Percentiles rank a stretch among this genome's conserved stretches.
Evolutionary conservation across 2,888 invertebrate genomes (phyloP).

Genomic region (Entomobrya proxima): DNA sequence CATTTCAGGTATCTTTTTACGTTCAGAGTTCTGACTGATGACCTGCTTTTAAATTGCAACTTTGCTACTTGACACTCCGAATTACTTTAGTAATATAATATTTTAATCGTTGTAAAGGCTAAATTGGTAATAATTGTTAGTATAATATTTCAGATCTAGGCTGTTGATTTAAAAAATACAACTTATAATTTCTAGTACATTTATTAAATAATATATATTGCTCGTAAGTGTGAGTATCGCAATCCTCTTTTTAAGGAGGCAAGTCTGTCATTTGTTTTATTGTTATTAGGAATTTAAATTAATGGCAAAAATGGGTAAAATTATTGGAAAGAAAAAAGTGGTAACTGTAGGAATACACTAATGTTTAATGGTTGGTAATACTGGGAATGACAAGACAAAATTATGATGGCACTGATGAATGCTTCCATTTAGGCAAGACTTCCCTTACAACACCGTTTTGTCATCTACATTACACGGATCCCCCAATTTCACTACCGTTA

Average conservation of each 20-base stretch:
- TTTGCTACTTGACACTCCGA: slow-evolving; percentile 13
- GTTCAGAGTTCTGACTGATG: too few species aligned
- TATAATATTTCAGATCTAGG: slow-evolving; percentile 17
- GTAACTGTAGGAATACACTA: background rate
- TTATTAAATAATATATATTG: too few species aligned
- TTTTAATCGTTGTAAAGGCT: background rate
- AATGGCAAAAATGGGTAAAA: too few species aligned
- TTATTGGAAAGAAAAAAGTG: too few species aligned
- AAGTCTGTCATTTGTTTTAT: too few species aligned
- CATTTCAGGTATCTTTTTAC: background rate
- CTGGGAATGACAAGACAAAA: slow-evolving; percentile 4
- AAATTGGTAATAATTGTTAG: background rate
- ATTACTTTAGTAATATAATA: background rate
- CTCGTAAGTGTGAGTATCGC: too few species aligned
- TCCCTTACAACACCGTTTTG: background rate
- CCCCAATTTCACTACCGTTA: background rate
- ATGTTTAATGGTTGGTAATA: background rate
- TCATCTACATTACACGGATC: background rate
- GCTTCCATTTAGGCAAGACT: background rate
- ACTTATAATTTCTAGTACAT: background rate
- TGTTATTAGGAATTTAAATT: too few species aligned
- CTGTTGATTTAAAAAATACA: background rate
- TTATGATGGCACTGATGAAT: background rate
- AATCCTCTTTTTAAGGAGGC: too few species aligned
- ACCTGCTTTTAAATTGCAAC: slow-evolving; percentile 7